A percentile compares a stretch with the other conserved stretches of the same genome.
These are phyloP conservation scores for Hylaeus volcanicus DNA, from an alignment of 1,140 invertebrate species.

Conservation along the genomic window DNA sequence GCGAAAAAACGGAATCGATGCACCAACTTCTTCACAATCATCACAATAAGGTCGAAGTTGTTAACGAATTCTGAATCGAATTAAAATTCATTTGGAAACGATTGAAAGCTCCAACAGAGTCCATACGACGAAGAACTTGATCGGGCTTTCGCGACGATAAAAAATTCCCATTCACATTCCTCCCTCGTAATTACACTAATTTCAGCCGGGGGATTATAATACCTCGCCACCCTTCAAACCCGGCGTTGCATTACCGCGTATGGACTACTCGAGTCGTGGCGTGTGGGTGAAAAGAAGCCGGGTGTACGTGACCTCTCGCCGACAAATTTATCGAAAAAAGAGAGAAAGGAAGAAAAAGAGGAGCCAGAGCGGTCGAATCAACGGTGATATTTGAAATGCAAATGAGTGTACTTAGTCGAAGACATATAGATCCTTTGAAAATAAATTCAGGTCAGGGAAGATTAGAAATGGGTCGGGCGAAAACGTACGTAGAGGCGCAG, in stretches of 20 bases:
- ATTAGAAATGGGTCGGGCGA: constrained; percentile 14
- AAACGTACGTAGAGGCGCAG: background rate
- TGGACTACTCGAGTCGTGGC: background rate
- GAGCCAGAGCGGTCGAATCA: constrained; percentile 7
- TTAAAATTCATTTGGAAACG: too few species aligned
- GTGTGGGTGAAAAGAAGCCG: background rate
- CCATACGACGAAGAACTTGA: too few species aligned
- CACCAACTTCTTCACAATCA: background rate
- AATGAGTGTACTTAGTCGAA: constrained; percentile 33
- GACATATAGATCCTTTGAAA: constrained; percentile 32
- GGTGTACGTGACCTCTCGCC: constrained; percentile 10
- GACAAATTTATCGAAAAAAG: constrained; percentile 21
- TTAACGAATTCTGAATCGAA: too few species aligned
- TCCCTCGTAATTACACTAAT: background rate
- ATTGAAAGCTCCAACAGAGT: too few species aligned
- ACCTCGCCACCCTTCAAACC: background rate
- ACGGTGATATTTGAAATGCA: constrained; percentile 42
- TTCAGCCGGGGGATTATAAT: background rate
- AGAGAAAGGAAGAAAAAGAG: background rate
- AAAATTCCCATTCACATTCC: background rate
- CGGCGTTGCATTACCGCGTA: background rate
- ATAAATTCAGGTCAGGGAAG: constrained; percentile 22
- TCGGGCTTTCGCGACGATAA: too few species aligned
- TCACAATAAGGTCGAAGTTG: too few species aligned
- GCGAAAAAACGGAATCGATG: background rate